phyloP scores from a whole-genome alignment of 2,888 invertebrate species.

The Drosophila hawaiiensis region DNA sequence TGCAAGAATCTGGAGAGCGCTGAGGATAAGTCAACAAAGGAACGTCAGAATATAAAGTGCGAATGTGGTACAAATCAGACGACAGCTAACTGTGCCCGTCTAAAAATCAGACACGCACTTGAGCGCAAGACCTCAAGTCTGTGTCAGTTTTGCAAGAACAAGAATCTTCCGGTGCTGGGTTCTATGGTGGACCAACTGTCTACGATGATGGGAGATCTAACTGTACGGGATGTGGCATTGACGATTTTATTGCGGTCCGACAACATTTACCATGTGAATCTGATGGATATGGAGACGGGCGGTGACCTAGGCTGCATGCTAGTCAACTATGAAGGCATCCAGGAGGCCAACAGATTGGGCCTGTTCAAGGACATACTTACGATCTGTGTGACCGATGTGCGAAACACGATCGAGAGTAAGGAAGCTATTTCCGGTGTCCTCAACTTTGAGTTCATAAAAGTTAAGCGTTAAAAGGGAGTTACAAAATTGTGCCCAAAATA shows the following conservation, averaged over 20 bases:
- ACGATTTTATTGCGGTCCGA: slow-evolving; percentile 68
- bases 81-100: neutral
- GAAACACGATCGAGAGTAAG: slow-evolving; percentile 34
- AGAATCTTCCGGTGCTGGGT: slow-evolving; percentile 20
- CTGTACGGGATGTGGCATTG: slow-evolving; percentile 45
- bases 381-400: slow-evolving; percentile 57
- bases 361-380: slow-evolving; percentile 62
- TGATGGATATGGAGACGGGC: slow-evolving; percentile 49
- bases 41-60: neutral
- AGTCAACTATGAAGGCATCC: slow-evolving; percentile 64
- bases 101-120: neutral
- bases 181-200: slow-evolving; percentile 44
- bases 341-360: slow-evolving; percentile 45
- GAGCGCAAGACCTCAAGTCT: slow-evolving; percentile 39
- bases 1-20: neutral
- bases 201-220: slow-evolving; percentile 32
- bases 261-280: slow-evolving; percentile 74
- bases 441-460: slow-evolving; percentile 52
- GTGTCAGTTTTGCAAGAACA: slow-evolving; percentile 58
- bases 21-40: neutral
- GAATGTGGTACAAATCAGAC: neutral
- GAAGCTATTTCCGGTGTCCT: slow-evolving; percentile 39
- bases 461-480: slow-evolving; percentile 33
- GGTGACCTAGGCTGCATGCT: slow-evolving; percentile 64
- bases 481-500: neutral